phyloP scores from a whole-genome alignment of 2,797 vertebrate genomes.

The Microctenopoma stevenorrisi region DNA sequence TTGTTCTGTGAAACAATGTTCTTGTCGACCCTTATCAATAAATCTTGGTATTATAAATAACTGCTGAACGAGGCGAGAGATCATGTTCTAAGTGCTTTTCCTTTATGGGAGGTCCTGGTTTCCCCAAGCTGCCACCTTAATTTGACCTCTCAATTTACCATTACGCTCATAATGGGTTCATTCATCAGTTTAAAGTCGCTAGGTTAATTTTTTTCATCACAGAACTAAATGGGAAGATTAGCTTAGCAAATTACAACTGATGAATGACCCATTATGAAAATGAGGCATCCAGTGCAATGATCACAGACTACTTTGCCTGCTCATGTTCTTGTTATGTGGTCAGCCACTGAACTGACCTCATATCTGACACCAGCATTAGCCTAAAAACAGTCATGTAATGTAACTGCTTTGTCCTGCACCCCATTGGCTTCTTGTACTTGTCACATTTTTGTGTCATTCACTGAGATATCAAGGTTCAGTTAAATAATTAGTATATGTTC shows the following conservation, averaged over 20 bases:
- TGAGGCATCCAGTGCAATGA: conserved; percentile 47
- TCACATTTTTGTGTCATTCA: not conserved
- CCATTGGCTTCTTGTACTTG: not conserved
- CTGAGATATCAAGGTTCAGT: too few species aligned
- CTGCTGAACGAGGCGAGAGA: conserved; percentile 35
- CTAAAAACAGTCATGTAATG: not conserved
- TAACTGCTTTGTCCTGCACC: not conserved
- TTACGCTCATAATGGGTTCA: conserved; percentile 63
- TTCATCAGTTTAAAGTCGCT: conserved; percentile 63
- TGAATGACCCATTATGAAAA: conserved; percentile 68
- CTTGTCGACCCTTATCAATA: conserved; percentile 43
- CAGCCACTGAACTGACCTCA: conserved; percentile 36
- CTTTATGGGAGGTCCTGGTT: conserved; percentile 31
- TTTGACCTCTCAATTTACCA: conserved; percentile 63
- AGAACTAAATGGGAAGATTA: conserved; percentile 69
- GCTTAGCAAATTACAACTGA: conserved; percentile 63
- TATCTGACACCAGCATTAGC: not conserved
- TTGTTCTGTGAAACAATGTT: conserved; percentile 31
- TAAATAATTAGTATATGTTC: too few species aligned
- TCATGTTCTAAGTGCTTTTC: conserved; percentile 31
- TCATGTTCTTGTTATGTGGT: conserved; percentile 30
- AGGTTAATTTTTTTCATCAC: conserved; percentile 51
- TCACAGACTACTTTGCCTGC: conserved; percentile 32
- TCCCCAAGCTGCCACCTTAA: conserved; percentile 51
- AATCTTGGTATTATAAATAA: conserved; percentile 44